Evolutionary conservation across 2,797 vertebrate species (phyloP).

Genomic region (Lophius americanus): DNA sequence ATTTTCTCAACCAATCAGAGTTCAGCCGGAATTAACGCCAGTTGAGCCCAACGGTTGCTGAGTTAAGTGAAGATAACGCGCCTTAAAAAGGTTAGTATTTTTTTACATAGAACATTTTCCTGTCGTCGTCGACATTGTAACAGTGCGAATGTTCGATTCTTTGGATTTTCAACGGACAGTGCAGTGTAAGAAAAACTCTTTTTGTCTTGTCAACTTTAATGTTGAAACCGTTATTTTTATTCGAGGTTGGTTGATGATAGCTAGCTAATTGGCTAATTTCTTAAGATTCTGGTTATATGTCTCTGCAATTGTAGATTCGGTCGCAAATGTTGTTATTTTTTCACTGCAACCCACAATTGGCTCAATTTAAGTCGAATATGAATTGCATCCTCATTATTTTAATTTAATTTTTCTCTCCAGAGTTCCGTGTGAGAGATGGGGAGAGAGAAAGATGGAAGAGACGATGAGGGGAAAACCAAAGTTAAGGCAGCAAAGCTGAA

Average conservation of each 20-base stretch:
- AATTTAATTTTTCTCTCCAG: neutral
- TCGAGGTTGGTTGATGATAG: neutral
- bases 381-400: neutral
- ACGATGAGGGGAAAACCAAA: constrained; percentile 41
- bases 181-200: accelerated
- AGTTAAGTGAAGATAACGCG: neutral
- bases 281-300: too few species aligned
- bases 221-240: too few species aligned
- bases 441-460: constrained; percentile 54
- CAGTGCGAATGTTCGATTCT: neutral
- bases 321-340: neutral
- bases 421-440: constrained; percentile 58
- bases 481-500: constrained; percentile 47
- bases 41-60: neutral
- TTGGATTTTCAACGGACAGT: accelerated
- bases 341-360: neutral
- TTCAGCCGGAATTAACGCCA: neutral
- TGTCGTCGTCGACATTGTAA: neutral
- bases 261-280: constrained; percentile 23
- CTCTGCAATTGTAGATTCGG: too few species aligned
- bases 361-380: neutral
- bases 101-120: neutral
- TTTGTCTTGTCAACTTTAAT: neutral
- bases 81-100: constrained; percentile 6
- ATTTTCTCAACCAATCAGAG: constrained; percentile 55